phyloP scores from a whole-genome alignment of 1,140 invertebrate species.

The Brachionus rotundiformis region DNA sequence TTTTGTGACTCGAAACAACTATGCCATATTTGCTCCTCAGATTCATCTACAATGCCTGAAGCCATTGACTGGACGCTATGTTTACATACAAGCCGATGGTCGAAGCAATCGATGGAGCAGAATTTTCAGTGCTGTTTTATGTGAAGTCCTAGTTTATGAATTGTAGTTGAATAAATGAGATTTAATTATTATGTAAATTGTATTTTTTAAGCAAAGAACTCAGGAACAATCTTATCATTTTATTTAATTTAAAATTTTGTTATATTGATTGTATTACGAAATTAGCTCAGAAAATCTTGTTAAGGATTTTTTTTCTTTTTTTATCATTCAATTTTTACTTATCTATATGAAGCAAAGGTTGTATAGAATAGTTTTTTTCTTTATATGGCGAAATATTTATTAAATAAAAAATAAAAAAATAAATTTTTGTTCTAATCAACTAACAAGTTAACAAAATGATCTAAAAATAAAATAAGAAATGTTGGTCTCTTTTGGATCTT shows the following conservation, averaged over 20 bases:
- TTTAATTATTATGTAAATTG: slow-evolving; percentile 7
- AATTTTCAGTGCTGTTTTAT: slow-evolving; percentile 67
- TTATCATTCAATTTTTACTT: not conserved
- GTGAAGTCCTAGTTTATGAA: slow-evolving; percentile 68
- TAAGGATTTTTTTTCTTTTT: not conserved
- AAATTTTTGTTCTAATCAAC: not conserved
- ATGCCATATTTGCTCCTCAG: slow-evolving; percentile 65
- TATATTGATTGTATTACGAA: not conserved
- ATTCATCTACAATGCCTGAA: slow-evolving; percentile 66
- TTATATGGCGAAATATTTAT: slow-evolving; percentile 4
- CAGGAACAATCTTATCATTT: not conserved
- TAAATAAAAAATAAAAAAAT: not conserved
- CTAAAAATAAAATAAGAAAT: no score
- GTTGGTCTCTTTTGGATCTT: no score
- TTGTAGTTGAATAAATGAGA: slow-evolving; percentile 15
- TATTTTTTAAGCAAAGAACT: slow-evolving; percentile 25
- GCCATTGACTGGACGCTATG: slow-evolving; percentile 65
- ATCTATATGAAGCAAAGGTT: not conserved
- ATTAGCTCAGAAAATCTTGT: slow-evolving; percentile 1
- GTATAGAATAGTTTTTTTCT: not conserved
- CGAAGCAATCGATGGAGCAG: slow-evolving; percentile 66
- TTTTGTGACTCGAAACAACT: slow-evolving; percentile 66
- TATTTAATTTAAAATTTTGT: not conserved
- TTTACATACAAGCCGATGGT: slow-evolving; percentile 68
- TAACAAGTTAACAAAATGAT: no score